These are phyloP conservation scores for Agelaius phoeniceus DNA, from an alignment of 2,113 vertebrate species.

Conservation along the genomic window DNA sequence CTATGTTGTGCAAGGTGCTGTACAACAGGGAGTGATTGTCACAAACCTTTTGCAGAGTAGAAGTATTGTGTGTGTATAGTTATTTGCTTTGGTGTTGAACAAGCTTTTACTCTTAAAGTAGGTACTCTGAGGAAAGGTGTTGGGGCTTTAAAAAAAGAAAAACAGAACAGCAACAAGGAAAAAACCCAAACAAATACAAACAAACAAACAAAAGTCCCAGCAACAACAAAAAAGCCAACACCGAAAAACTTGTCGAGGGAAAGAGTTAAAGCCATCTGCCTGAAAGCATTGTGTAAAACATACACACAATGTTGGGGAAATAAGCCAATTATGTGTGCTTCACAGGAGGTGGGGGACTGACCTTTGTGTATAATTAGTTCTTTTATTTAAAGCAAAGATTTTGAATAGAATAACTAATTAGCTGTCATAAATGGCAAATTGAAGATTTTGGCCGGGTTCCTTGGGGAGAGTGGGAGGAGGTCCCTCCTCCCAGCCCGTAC, in stretches of 20 bases:
- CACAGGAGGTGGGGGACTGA: conserved; percentile 83
- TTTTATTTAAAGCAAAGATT: conserved; percentile 94
- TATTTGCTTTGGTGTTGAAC: background rate
- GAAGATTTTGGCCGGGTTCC: conserved; percentile 86
- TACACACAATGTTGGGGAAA: conserved; percentile 77
- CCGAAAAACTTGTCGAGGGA: conserved; percentile 37
- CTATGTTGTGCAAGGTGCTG: background rate
- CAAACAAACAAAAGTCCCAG: background rate
- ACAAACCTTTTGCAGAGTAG: background rate
- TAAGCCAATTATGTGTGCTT: conserved; percentile 87
- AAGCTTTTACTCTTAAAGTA: background rate
- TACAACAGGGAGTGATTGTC: background rate
- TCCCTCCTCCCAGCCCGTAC: conserved; percentile 66
- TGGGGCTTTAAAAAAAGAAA: background rate
- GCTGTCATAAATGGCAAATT: conserved; percentile 93
- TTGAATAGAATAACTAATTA: conserved; percentile 94
- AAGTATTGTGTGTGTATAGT: background rate
- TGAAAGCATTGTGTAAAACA: conserved; percentile 81
- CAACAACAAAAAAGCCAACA: background rate
- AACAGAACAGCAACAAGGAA: background rate
- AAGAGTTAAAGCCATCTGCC: conserved; percentile 79
- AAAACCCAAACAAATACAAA: background rate
- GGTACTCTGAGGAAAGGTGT: background rate
- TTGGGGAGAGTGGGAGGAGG: conserved; percentile 75
- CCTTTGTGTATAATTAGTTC: conserved; percentile 93